Percentiles rank a stretch among this genome's conserved stretches.
phyloP scores from a whole-genome alignment of 2,113 vertebrate species.

The Heloderma charlesbogerti region DNA sequence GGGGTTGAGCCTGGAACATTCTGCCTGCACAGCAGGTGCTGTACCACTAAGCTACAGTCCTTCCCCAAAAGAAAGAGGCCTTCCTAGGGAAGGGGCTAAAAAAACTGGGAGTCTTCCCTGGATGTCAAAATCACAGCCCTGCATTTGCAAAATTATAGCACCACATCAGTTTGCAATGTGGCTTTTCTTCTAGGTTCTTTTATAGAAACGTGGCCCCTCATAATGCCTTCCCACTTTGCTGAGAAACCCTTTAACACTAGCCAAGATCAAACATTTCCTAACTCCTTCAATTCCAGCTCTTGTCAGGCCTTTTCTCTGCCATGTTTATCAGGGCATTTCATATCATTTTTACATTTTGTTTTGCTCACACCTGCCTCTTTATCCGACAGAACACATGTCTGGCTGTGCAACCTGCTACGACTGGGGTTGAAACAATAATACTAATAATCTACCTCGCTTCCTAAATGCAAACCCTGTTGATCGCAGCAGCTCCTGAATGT shows the following conservation, averaged over 20 bases:
- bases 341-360: background rate
- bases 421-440: background rate
- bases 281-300: background rate
- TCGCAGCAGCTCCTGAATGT: background rate
- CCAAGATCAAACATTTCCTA: background rate
- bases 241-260: background rate
- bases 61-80: too few relatives aligned
- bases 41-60: too few relatives aligned
- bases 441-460: background rate
- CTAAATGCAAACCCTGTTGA: background rate
- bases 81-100: background rate
- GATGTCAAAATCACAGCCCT: background rate
- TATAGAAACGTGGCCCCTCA: background rate
- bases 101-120: background rate
- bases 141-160: background rate
- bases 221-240: background rate
- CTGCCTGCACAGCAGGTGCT: too few relatives aligned
- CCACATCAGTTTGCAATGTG: rapidly evolving
- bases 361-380: background rate
- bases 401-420: background rate
- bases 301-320: background rate
- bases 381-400: too few relatives aligned
- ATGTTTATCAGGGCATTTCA: background rate
- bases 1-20: background rate
- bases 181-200: background rate